Percentiles rank a stretch among this genome's conserved stretches.
Evolutionary conservation across 2,113 vertebrate species (phyloP).

Genomic region (Oncorhynchus gorbuscha): DNA sequence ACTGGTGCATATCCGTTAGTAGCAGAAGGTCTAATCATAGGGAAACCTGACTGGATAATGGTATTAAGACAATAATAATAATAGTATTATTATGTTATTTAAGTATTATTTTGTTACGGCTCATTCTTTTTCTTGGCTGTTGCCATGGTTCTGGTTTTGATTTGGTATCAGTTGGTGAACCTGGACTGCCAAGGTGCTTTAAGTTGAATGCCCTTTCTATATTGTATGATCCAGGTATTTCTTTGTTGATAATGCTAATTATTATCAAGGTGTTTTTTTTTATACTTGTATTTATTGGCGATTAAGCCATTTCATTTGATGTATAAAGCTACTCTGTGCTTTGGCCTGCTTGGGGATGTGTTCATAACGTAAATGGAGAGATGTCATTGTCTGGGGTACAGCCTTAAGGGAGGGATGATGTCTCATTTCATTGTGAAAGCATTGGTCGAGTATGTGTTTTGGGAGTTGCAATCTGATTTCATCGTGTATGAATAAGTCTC

Average conservation of each 20-base stretch:
- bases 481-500: conserved; percentile 58
- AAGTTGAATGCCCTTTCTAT: conserved; percentile 76
- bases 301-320: conserved; percentile 87
- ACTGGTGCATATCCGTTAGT: conserved; percentile 72
- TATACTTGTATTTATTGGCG: conserved; percentile 97
- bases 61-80: conserved; percentile 80
- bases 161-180: conserved; percentile 54
- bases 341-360: conserved; percentile 48
- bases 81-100: conserved; percentile 84
- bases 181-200: conserved; percentile 75
- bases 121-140: conserved; percentile 64
- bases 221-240: conserved; percentile 67
- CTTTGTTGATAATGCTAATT: conserved; percentile 81
- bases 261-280: conserved; percentile 83
- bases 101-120: conserved; percentile 84
- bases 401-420: conserved; percentile 17
- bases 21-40: conserved; percentile 73
- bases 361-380: conserved; percentile 39
- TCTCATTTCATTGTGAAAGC: conserved; percentile 60
- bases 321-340: conserved; percentile 51
- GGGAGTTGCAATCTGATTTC: conserved; percentile 33
- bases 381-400: conserved; percentile 22
- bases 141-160: conserved; percentile 71
- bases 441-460: conserved; percentile 35
- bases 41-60: conserved; percentile 84